phyloP scores from a whole-genome alignment of 1,140 invertebrate species.

The Sminthurinus signatus region DNA sequence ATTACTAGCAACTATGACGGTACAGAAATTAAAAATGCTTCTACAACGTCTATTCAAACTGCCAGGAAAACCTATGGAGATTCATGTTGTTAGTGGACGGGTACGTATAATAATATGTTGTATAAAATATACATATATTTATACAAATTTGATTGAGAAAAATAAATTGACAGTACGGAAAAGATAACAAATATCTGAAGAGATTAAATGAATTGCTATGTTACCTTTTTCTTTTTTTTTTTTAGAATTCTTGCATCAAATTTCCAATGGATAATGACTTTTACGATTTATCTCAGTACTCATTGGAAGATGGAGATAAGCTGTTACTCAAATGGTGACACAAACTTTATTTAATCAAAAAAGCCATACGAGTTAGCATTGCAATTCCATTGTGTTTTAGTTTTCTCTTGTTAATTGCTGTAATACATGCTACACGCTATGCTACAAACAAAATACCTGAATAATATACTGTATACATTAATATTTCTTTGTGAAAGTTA shows the following conservation, averaged over 20 bases:
- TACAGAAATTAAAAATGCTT: conserved; percentile 71
- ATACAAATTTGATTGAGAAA: neutral
- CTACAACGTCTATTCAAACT: conserved; percentile 61
- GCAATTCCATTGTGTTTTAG: too few relatives aligned
- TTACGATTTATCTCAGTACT: conserved; percentile 73
- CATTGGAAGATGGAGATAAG: conserved; percentile 72
- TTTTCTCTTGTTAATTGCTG: too few relatives aligned
- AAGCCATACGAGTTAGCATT: too few relatives aligned
- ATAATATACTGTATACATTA: too few relatives aligned
- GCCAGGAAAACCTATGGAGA: conserved; percentile 49
- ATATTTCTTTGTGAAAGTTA: too few relatives aligned
- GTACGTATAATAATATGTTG: conserved; percentile 47
- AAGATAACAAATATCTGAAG: too few relatives aligned
- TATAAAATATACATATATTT: neutral
- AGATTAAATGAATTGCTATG: too few relatives aligned
- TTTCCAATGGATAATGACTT: conserved; percentile 71
- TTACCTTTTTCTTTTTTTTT: conserved; percentile 36
- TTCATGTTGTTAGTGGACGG: conserved; percentile 50
- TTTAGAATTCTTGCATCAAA: conserved; percentile 58
- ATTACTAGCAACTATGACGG: conserved; percentile 66
- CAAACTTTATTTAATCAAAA: too few relatives aligned
- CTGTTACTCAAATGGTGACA: conserved; percentile 63
- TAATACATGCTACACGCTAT: too few relatives aligned
- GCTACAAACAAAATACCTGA: too few relatives aligned
- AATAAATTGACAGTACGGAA: too few relatives aligned